These are phyloP conservation scores for Otolemur garnettii DNA, from an alignment of 2,113 vertebrate species.

Conservation along the genomic window DNA sequence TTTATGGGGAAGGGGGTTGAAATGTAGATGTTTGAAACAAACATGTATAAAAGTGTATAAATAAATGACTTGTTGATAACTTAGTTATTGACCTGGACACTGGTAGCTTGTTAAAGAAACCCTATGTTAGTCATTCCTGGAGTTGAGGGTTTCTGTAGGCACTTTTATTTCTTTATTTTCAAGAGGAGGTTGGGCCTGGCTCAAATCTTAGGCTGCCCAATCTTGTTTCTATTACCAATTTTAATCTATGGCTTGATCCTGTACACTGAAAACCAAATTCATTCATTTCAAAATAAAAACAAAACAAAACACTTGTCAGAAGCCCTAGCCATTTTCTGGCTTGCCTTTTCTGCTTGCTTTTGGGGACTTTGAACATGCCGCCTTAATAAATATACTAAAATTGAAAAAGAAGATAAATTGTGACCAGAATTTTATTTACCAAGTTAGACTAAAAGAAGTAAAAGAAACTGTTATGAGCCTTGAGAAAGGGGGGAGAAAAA, in stretches of 20 bases:
- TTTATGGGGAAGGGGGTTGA: conserved; percentile 60
- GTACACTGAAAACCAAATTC: conserved; percentile 69
- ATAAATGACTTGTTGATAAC: conserved; percentile 82
- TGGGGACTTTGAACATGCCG: conserved; percentile 75
- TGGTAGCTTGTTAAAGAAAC: conserved; percentile 55
- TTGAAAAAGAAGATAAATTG: conserved; percentile 78
- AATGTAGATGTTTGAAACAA: conserved; percentile 81
- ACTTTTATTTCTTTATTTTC: conserved; percentile 74
- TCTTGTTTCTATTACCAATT: conserved; percentile 79
- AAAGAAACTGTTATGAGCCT: conserved; percentile 74
- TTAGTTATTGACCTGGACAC: conserved; percentile 76
- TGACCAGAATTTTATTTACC: conserved; percentile 86
- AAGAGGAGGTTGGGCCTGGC: conserved; percentile 62
- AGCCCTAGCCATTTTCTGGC: conserved; percentile 70
- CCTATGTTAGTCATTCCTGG: conserved; percentile 59
- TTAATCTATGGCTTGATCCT: conserved; percentile 80
- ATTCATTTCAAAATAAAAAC: conserved; percentile 73
- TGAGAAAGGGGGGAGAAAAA: conserved; percentile 79
- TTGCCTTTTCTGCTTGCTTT: conserved; percentile 64
- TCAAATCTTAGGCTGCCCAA: conserved; percentile 70
- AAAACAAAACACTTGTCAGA: conserved; percentile 67
- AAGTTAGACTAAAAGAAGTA: conserved; percentile 77
- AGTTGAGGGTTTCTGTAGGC: conserved; percentile 75
- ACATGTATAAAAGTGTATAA: conserved; percentile 50
- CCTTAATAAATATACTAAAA: conserved; percentile 83